Evolutionary conservation across 2,797 vertebrate species (phyloP).

Genomic region (Alosa sapidissima): DNA sequence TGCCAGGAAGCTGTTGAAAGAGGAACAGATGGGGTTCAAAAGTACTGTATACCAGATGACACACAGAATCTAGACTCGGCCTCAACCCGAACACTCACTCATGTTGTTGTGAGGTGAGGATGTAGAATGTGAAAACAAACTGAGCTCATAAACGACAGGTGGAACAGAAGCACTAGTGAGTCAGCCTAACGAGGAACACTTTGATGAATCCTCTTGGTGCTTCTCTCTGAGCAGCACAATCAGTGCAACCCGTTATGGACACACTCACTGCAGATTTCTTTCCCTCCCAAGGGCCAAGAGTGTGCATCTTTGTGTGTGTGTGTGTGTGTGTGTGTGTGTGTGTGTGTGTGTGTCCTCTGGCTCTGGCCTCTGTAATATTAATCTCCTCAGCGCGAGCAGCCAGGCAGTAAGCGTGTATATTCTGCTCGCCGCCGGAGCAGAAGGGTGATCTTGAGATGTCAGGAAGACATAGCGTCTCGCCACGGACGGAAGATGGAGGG

Average conservation of each 20-base stretch:
- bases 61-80: not conserved
- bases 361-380: not conserved
- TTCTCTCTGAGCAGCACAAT: not conserved
- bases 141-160: not conserved
- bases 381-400: not conserved
- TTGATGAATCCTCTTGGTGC: not conserved
- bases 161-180: not conserved
- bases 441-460: conserved; percentile 23
- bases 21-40: not conserved
- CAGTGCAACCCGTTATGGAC: not conserved
- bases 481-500: conserved; percentile 30
- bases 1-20: not conserved
- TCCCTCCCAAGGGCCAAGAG: too few species aligned
- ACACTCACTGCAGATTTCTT: not conserved
- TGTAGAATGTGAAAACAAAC: not conserved
- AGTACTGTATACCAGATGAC: not conserved
- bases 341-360: not conserved
- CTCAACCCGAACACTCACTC: not conserved
- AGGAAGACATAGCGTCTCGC: conserved; percentile 40
- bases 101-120: not conserved
- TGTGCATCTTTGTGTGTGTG: too few species aligned
- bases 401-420: not conserved
- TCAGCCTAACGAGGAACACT: not conserved
- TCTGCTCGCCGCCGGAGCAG: not conserved
- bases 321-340: not conserved